Conservation (phyloP, 2,113 vertebrate species). For the Phoxinus phoxinus region DNA sequence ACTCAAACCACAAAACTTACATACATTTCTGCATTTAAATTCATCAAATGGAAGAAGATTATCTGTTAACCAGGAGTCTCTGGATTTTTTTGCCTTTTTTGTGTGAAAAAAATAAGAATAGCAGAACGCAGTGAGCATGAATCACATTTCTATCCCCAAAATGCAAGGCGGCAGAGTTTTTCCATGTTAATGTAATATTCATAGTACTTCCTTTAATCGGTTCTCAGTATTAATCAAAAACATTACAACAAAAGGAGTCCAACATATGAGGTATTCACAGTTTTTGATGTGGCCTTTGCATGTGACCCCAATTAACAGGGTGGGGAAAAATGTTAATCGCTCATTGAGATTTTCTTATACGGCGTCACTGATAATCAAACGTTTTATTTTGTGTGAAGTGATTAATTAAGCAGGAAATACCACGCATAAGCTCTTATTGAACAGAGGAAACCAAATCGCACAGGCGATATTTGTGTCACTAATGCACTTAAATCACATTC, state of each 20-base stretch:
- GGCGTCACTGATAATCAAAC: background rate
- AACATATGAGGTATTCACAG: background rate
- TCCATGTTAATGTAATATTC: background rate
- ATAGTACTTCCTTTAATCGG: background rate
- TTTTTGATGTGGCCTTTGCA: background rate
- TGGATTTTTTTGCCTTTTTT: no score
- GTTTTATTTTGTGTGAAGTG: background rate
- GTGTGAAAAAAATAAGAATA: no score
- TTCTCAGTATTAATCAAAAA: background rate
- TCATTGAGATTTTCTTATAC: background rate
- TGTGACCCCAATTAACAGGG: constrained; percentile 12
- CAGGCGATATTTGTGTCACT: background rate
- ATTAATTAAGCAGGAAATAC: background rate
- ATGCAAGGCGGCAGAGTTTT: background rate
- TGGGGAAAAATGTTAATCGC: background rate
- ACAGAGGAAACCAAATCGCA: background rate
- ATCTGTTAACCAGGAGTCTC: background rate
- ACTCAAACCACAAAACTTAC: constrained; percentile 1
- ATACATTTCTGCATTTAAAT: background rate
- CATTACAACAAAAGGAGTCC: background rate
- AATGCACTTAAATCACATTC: background rate
- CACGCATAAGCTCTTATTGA: background rate
- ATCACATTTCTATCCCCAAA: background rate
- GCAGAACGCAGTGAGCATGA: background rate
- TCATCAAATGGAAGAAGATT: background rate